Evolutionary conservation across 2,113 vertebrate species (phyloP).

Genomic region (Leptosomus discolor): DNA sequence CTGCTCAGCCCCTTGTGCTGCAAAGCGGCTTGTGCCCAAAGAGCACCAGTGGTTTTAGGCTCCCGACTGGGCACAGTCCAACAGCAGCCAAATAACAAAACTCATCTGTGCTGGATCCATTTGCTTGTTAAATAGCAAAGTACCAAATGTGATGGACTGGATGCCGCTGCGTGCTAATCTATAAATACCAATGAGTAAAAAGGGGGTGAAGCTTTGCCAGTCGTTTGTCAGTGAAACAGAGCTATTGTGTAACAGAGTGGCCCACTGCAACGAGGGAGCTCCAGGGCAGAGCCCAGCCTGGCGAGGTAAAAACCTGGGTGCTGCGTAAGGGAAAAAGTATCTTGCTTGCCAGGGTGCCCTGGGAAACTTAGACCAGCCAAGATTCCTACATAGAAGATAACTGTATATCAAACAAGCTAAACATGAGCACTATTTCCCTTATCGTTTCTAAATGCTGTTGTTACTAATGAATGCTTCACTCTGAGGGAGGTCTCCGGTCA

Average conservation of each 20-base stretch:
- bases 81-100: background rate
- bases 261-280: background rate
- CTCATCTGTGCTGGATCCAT: background rate
- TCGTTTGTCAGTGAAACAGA: background rate
- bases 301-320: background rate
- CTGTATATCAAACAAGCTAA: background rate
- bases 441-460: background rate
- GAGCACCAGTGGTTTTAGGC: background rate
- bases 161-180: background rate
- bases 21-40: background rate
- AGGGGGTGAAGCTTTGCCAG: background rate
- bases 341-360: background rate
- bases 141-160: background rate
- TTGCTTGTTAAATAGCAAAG: constrained; percentile 28
- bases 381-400: background rate
- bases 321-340: background rate
- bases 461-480: background rate
- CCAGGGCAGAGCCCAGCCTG: background rate
- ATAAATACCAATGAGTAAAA: constrained; percentile 24
- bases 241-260: background rate
- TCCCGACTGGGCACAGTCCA: background rate
- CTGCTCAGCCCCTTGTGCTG: background rate
- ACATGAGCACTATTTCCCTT: background rate
- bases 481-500: background rate
- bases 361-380: background rate